These are phyloP conservation scores for Incurvaria masculella DNA, from an alignment of 2,888 invertebrate genomes.

Conservation along the genomic window DNA sequence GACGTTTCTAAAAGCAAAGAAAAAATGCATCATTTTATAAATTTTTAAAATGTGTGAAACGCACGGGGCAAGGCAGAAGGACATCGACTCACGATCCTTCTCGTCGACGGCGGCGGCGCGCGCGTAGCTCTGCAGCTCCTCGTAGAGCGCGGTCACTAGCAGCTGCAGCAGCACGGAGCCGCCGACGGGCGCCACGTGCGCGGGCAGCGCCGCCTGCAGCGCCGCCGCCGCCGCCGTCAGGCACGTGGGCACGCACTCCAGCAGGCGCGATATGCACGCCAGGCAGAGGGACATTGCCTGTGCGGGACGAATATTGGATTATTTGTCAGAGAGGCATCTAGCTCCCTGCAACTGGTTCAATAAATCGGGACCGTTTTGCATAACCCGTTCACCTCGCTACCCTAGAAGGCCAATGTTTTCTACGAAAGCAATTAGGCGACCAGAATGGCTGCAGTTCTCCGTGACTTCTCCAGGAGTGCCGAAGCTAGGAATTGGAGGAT, in stretches of 20 bases:
- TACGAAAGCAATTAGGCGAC: too few relatives aligned
- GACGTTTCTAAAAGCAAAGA: neutral
- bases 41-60: neutral
- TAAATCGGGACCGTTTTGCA: too few relatives aligned
- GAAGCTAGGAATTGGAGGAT: too few relatives aligned
- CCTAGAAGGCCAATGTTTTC: too few relatives aligned
- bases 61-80: too few relatives aligned
- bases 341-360: too few relatives aligned
- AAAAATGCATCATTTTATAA: neutral
- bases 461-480: too few relatives aligned
- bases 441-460: too few relatives aligned
- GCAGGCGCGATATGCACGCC: constrained; percentile 65
- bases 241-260: constrained; percentile 63
- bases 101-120: constrained; percentile 33
- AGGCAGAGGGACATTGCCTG: constrained; percentile 71
- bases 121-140: constrained; percentile 58
- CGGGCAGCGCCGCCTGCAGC: constrained; percentile 67
- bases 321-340: too few relatives aligned
- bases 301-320: too few relatives aligned
- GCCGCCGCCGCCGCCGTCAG: constrained; percentile 56
- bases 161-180: constrained; percentile 71
- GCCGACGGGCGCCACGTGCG: constrained; percentile 66
- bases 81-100: constrained; percentile 27
- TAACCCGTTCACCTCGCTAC: too few relatives aligned
- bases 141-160: constrained; percentile 65